Percentiles rank a stretch among this genome's conserved stretches.
These are phyloP conservation scores for Eupristina koningsbergeri DNA, from an alignment of 1,140 invertebrate species.

Conservation along the genomic window DNA sequence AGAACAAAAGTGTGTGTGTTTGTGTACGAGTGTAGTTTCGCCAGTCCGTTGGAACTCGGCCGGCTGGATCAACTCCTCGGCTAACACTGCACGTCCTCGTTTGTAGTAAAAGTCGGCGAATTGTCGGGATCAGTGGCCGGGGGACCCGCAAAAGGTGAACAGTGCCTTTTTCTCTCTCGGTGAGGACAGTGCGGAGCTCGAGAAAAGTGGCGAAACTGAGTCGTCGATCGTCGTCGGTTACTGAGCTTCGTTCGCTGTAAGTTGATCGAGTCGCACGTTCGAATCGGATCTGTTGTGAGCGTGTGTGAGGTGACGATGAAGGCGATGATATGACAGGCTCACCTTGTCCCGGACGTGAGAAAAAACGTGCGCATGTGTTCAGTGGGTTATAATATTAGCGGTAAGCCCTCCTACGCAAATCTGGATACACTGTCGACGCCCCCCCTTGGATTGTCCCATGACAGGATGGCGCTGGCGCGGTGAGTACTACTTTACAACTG, in stretches of 20 bases:
- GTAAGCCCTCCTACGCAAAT: conserved; percentile 70
- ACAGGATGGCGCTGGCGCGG: conserved; percentile 78
- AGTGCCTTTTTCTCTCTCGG: conserved; percentile 6
- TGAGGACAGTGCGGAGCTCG: background rate
- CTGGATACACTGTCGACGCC: conserved; percentile 76
- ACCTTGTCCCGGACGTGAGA: conserved; percentile 57
- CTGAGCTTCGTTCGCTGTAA: background rate
- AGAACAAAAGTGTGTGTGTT: background rate
- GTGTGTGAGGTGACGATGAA: conserved; percentile 57
- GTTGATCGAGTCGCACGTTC: conserved; percentile 7
- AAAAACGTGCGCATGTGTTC: conserved; percentile 72
- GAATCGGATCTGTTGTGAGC: conserved; percentile 20
- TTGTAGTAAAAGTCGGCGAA: too few species aligned
- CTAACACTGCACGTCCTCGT: background rate
- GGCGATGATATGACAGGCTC: conserved; percentile 63
- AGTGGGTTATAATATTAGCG: conserved; percentile 70
- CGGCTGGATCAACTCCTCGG: background rate
- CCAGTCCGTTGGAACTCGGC: background rate
- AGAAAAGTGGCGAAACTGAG: conserved; percentile 15
- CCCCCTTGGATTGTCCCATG: conserved; percentile 76
- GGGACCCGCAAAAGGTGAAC: background rate
- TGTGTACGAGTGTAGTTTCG: background rate
- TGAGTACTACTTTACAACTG: conserved; percentile 62
- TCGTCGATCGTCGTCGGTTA: background rate
- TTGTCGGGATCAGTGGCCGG: too few species aligned